These are phyloP conservation scores for Oncorhynchus kisutch DNA, from an alignment of 2,113 vertebrate species.

Conservation along the genomic window DNA sequence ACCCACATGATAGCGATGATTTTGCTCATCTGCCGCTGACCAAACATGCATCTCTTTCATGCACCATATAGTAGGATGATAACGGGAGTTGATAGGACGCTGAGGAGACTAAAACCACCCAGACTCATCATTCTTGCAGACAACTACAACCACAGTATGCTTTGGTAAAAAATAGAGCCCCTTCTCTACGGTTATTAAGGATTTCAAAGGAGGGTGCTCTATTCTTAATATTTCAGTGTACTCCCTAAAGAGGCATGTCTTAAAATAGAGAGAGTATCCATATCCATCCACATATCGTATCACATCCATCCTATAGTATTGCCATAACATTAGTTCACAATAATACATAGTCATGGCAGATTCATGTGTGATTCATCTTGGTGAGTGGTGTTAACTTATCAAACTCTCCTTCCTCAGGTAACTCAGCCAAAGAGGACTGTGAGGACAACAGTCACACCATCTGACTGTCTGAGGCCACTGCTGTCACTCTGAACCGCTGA, in stretches of 20 bases:
- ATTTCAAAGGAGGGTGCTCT: not conserved
- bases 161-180: not conserved
- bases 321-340: not conserved
- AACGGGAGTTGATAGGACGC: constrained; percentile 29
- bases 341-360: not conserved
- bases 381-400: not conserved
- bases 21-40: constrained; percentile 22
- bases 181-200: not conserved
- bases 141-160: not conserved
- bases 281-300: not conserved
- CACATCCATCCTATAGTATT: not conserved
- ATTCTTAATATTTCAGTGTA: not conserved
- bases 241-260: no score
- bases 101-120: constrained; percentile 2
- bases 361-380: not conserved
- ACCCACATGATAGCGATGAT: constrained; percentile 14
- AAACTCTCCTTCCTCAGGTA: constrained; percentile 33
- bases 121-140: constrained; percentile 16
- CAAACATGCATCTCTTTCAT: constrained; percentile 26
- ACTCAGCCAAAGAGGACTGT: constrained; percentile 14
- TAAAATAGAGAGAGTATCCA: no score
- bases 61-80: constrained; percentile 4
- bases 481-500: not conserved
- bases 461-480: not conserved
- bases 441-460: not conserved